These are phyloP conservation scores for Coreoperca whiteheadi DNA, from an alignment of 2,113 vertebrate genomes.

Conservation along the genomic window DNA sequence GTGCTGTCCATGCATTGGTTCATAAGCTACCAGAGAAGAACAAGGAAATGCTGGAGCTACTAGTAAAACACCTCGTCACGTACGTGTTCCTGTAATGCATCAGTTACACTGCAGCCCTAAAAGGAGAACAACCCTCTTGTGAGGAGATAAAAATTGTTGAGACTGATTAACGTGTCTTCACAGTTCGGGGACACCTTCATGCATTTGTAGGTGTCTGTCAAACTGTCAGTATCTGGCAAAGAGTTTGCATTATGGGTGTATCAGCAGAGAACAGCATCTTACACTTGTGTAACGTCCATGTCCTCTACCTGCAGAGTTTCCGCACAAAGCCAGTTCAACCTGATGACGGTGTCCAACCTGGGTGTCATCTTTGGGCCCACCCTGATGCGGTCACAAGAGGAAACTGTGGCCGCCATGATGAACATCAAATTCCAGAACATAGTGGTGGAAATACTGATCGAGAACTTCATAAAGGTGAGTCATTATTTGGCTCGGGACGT, in stretches of 20 bases:
- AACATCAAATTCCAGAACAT: slow-evolving; percentile 99
- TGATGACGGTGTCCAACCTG: slow-evolving; percentile 98
- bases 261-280: background rate
- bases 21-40: slow-evolving; percentile 94
- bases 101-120: slow-evolving; percentile 35
- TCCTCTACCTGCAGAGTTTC: slow-evolving; percentile 87
- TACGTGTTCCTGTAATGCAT: slow-evolving; percentile 74
- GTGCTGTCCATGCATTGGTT: slow-evolving; percentile 92
- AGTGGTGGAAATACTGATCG: slow-evolving; percentile 97
- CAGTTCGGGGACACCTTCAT: background rate
- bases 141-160: slow-evolving; percentile 17
- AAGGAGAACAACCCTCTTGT: background rate
- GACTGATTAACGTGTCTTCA: slow-evolving; percentile 44
- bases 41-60: slow-evolving; percentile 96
- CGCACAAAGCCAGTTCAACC: slow-evolving; percentile 92
- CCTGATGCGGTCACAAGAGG: slow-evolving; percentile 96
- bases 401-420: slow-evolving; percentile 99
- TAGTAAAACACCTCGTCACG: slow-evolving; percentile 95
- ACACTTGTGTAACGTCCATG: background rate
- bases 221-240: background rate
- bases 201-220: slow-evolving; percentile 14
- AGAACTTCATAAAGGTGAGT: slow-evolving; percentile 94
- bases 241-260: background rate
- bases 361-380: slow-evolving; percentile 98
- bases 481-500: background rate